Percentiles rank a stretch among this genome's conserved stretches.
Evolutionary conservation across 2,797 vertebrate genomes (phyloP).

Genomic region (Urocyon cinereoargenteus): DNA sequence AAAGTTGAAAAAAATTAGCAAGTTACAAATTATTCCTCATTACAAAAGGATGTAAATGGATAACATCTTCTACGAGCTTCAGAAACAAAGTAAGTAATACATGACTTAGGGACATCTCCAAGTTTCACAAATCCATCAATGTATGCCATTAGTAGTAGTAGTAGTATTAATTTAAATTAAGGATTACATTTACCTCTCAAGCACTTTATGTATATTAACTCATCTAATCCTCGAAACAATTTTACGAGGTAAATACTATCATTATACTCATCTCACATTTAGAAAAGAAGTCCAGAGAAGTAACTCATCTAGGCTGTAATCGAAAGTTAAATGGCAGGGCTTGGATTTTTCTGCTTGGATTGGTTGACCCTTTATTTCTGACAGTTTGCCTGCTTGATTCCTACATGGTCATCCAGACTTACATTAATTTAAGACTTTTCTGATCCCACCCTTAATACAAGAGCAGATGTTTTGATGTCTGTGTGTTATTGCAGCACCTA

Average conservation of each 20-base stretch:
- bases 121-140: not conserved
- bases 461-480: not conserved
- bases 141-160: not conserved
- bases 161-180: not conserved
- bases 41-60: not conserved
- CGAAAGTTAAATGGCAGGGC: not conserved
- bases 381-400: not conserved
- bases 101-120: not conserved
- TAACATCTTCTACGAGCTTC: not conserved
- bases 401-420: not conserved
- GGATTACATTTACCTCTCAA: not conserved
- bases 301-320: not conserved
- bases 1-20: not conserved
- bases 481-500: rapidly evolving
- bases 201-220: not conserved
- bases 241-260: not conserved
- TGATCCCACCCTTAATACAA: not conserved
- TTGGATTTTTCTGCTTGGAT: not conserved
- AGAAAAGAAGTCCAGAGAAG: not conserved
- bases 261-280: not conserved
- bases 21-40: not conserved
- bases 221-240: not conserved
- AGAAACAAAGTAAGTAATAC: not conserved
- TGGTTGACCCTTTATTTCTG: not conserved
- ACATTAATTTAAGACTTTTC: not conserved